Base-by-base conservation (phyloP, 2,797 vertebrate genomes). In the Periparus ater region DNA sequence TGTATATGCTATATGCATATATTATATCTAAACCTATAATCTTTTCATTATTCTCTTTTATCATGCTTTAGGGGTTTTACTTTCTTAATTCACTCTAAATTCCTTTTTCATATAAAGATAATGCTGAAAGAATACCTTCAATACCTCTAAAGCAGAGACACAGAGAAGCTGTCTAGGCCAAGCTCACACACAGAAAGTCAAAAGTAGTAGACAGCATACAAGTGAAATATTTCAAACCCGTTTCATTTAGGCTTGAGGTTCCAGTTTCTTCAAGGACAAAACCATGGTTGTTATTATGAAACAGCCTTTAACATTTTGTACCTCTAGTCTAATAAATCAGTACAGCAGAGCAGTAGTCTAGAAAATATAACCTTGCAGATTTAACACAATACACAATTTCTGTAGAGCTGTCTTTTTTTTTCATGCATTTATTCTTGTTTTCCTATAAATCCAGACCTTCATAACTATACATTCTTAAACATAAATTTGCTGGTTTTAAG, bases 341-440 rank as follows among this genome's bases (percentile, higher is more conserved):
- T 23, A 50, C 14, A 65, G 29, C 0, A 1, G n/a, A 83, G 55
- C 22, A 81, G 23, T 42, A 38, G 21, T 42, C 45, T 71, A 81
- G 54, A 72, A 91, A 95, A 81, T n/a, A 62, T 9, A n/a, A 67
- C 42, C n/a, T 50, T 84, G 66, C 15, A 92, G 36, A 66, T 55
- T 73, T 63, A 75, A 60, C 45, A 72, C 9, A 53, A 15, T 15
- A 17, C 10, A 32, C 2, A 50, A 54, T 50, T 88, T 65, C 38
- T 50, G 34, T 53, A 2, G 19, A 74, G 20, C 19, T 67, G 15
- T 55, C 48, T 45, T 78, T n/a, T 17, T 75, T 84, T 92, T 75
- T 63, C 18, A 44, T 20, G 44, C 13, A 6, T 66, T 77, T 77
- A 74, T 29, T 51, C 13, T 57, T 29, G 5, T 68, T 78, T 85